Base-by-base conservation (phyloP, 2,113 vertebrate species). In the Podilymbus podiceps region DNA sequence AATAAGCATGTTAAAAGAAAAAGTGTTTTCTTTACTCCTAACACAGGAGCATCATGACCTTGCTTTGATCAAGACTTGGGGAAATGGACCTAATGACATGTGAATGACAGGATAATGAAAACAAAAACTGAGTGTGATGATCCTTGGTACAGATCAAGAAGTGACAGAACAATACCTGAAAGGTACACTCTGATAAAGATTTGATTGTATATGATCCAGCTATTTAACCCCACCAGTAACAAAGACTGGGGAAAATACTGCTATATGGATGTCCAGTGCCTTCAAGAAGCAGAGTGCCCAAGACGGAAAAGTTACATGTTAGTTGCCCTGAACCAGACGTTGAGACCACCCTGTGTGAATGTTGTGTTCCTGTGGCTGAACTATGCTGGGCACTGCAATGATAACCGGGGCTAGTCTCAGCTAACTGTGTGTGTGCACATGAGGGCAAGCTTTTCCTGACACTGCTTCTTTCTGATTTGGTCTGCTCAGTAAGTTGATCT, bases 361-460 rank as follows among this genome's bases (percentile, higher is more conserved):
- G 5, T 31, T 46, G 18, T 58, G 9, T 20, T 84, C 23, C 40
- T 0, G 0, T 27, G 52, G 56, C 31, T 85, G 27, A 60, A 23
- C 38, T 62, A 10, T 40, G 13, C 40, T 56, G 15, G 13, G 76
- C 53, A 40, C 5, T 60, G n/a, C 14, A 77, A 27, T 1, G 2
- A 30, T 30, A 72, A 12, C 24, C 31, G 16, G 4, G 7, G 4
- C n/a, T 49, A 12, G 8, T 59, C 19, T 50, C n/a, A 58, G 11
- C 38, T 67, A 35, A 49, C 3, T 33, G 3, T 31, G 33, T 21
- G 12, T 31, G 7, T 35, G 4, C 2, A 2, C 22, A 24, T 44
- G 23, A 40, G 3, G 2, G 20, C 49, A 66, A 67, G 18, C 2
- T 62, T 75, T 67, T 66, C 46, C 22, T 71, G 19, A 35, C 15